Evolutionary conservation across 1,140 invertebrate genomes (phyloP), one percentile per base, ranked within the genome.

Genomic region (Akabosia matsudoensis): DNA sequence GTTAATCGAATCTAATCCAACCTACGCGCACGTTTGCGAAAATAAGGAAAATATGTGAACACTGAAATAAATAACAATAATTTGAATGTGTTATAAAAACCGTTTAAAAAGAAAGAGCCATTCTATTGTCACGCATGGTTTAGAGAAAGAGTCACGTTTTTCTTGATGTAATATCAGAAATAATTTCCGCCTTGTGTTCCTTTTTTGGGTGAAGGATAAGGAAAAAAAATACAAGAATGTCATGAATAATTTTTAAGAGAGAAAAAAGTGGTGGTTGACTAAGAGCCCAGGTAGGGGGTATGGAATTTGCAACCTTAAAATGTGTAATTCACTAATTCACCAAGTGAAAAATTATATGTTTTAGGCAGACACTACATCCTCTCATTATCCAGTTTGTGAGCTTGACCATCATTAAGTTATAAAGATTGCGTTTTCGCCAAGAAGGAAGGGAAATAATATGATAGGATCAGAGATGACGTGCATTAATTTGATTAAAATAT

Each of bases 21-120:
- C n/a, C n/a, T n/a, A n/a, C n/a, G n/a, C n/a, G n/a, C n/a, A n/a
- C 37, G 22, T 56, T 56, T 56, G 54, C 54, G 24, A 56, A 56
- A 16, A 24, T 56, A 45, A 18, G 37, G n/a, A n/a, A n/a, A n/a
- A n/a, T n/a, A n/a, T n/a, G n/a, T n/a, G n/a, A n/a, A n/a, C n/a
- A n/a, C n/a, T n/a, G n/a, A n/a, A n/a, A n/a, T n/a, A n/a, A n/a
- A n/a, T n/a, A n/a, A n/a, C n/a, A n/a, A n/a, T n/a, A n/a, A 45
- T 45, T 45, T 45, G 37, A 45, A 45, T 45, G 7, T 45, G 18
- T n/a, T 10, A 45, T 45, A 10, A 18, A 45, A 45, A 45, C 7
- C 18, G 18, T 18, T 45, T 45, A 45, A 45, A 18, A 45, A 10
- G 18, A 45, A 45, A 18, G 37, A 45, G 37, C 37, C 37, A 10